Percentiles rank a stretch among this genome's conserved stretches.
Conservation (phyloP, 2,113 vertebrate species). For the Hypomesus transpacificus region DNA sequence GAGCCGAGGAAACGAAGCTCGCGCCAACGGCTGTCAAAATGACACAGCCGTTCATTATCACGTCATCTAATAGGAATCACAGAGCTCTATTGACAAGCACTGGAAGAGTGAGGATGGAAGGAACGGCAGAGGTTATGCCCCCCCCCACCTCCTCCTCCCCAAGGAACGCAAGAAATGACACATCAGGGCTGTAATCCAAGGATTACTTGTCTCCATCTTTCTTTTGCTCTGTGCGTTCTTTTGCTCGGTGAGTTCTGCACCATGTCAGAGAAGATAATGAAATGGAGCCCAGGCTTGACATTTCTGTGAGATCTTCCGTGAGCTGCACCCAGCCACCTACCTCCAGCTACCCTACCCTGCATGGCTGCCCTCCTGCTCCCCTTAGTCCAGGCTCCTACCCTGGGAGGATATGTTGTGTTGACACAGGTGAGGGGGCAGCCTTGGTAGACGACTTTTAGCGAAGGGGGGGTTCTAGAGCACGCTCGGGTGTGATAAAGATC, state of each 20-base stretch:
- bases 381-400: conserved; percentile 9
- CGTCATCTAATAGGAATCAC: conserved; percentile 62
- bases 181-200: conserved; percentile 59
- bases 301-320: neutral
- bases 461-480: neutral
- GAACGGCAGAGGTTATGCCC: conserved; percentile 46
- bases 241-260: conserved; percentile 18
- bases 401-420: neutral
- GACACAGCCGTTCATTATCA: conserved; percentile 69
- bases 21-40: conserved; percentile 57
- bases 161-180: conserved; percentile 30
- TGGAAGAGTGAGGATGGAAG: conserved; percentile 46
- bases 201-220: conserved; percentile 56
- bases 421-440: conserved; percentile 6
- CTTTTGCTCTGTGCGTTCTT: neutral
- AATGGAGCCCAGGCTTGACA: neutral
- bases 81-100: conserved; percentile 47
- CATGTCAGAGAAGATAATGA: conserved; percentile 39
- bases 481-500: conserved; percentile 14
- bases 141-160: conserved; percentile 18
- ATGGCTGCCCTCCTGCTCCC: neutral
- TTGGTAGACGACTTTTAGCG: neutral
- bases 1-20: conserved; percentile 17
- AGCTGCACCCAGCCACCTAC: too few relatives aligned
- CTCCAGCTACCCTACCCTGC: too few relatives aligned